These are phyloP conservation scores for Empidonax traillii DNA, from an alignment of 2,113 vertebrate species.

Conservation along the genomic window DNA sequence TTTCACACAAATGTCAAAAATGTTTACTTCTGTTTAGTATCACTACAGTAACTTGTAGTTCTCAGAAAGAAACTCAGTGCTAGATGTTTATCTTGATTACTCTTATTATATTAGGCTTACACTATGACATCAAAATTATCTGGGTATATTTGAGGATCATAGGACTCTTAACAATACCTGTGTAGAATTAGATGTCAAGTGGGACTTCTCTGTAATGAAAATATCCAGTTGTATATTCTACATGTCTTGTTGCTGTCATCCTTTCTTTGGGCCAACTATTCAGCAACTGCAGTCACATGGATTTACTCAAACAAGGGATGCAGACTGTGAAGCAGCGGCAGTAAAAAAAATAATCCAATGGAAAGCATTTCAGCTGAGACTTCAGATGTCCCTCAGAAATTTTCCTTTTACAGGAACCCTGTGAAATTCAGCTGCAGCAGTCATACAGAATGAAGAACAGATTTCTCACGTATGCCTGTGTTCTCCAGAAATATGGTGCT, in stretches of 20 bases:
- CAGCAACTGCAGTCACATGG: background rate
- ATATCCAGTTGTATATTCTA: background rate
- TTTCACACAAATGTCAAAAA: background rate
- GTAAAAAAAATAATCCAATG: background rate
- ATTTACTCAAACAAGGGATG: background rate
- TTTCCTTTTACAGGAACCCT: background rate
- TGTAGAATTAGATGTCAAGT: background rate
- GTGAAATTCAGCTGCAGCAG: background rate
- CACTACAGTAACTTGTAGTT: background rate
- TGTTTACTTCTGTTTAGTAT: background rate
- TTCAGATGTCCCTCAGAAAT: background rate
- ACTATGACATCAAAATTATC: background rate
- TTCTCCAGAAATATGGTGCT: background rate
- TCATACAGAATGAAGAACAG: conserved; percentile 20
- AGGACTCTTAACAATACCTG: background rate
- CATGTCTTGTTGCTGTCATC: background rate
- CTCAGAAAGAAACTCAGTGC: background rate
- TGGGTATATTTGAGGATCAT: background rate
- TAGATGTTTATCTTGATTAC: background rate
- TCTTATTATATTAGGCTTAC: background rate
- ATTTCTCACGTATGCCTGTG: background rate
- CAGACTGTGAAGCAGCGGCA: background rate
- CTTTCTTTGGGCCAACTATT: background rate
- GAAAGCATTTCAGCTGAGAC: background rate
- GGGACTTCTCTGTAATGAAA: background rate